These are phyloP conservation scores for Salticus scenicus DNA, from an alignment of 2,888 invertebrate species.

Conservation along the genomic window DNA sequence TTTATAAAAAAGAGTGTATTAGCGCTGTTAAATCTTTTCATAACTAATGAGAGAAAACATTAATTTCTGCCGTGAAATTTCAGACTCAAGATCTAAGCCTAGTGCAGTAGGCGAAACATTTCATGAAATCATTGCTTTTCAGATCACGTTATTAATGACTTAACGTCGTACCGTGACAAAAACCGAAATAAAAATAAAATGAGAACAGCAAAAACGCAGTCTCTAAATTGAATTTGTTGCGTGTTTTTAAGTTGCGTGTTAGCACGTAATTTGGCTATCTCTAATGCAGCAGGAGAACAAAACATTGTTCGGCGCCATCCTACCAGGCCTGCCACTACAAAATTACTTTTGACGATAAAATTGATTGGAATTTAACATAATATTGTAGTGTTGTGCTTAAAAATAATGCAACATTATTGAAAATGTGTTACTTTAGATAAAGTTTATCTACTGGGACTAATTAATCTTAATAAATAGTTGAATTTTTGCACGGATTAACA, in stretches of 20 bases:
- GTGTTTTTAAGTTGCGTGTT: constrained; percentile 67
- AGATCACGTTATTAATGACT: constrained; percentile 59
- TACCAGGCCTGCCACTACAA: constrained; percentile 42
- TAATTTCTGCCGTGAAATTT: constrained; percentile 61
- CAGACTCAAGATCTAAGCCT: constrained; percentile 48
- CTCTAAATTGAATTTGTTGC: constrained; percentile 67
- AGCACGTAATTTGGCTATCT: constrained; percentile 68
- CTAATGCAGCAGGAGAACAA: constrained; percentile 48
- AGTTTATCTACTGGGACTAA: constrained; percentile 19
- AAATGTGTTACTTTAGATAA: constrained; percentile 56
- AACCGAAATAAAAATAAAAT: constrained; percentile 49
- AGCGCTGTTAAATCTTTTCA: too few relatives aligned
- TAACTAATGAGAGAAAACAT: too few relatives aligned
- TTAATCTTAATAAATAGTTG: too few relatives aligned
- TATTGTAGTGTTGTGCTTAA: constrained; percentile 46
- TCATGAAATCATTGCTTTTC: constrained; percentile 61
- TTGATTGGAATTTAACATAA: constrained; percentile 50
- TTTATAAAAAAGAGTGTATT: too few relatives aligned
- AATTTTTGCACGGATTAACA: too few relatives aligned
- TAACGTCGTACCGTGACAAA: constrained; percentile 65
- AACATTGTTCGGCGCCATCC: constrained; percentile 34
- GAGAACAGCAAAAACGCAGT: constrained; percentile 21
- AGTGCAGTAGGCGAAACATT: constrained; percentile 20
- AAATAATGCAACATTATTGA: constrained; percentile 48
- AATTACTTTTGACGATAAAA: constrained; percentile 54